Evolutionary conservation across 2,888 invertebrate genomes (phyloP).

Genomic region (Apotomis capreana): DNA sequence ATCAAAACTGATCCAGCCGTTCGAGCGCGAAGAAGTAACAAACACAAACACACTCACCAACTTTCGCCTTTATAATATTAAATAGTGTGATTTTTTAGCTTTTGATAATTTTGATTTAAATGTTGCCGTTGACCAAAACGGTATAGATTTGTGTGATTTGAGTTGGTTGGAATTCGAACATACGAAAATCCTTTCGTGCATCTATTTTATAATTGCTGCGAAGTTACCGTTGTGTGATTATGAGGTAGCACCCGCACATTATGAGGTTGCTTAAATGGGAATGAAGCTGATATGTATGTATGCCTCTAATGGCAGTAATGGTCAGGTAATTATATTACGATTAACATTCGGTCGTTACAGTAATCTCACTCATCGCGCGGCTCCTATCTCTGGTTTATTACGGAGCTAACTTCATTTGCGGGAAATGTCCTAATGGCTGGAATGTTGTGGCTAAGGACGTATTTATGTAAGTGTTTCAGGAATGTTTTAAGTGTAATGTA

Average conservation of each 20-base stretch:
- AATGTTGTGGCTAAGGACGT: not conserved
- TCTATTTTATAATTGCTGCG: too few species aligned
- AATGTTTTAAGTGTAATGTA: not conserved
- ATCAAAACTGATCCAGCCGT: too few species aligned
- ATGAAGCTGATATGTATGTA: not conserved
- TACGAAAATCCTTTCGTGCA: too few species aligned
- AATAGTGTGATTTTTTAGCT: too few species aligned
- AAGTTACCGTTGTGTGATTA: not conserved
- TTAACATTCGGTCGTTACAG: slow-evolving; percentile 32
- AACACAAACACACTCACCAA: too few species aligned
- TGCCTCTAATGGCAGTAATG: slow-evolving; percentile 23
- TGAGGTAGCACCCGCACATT: too few species aligned
- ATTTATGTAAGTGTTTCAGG: not conserved
- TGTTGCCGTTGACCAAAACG: too few species aligned
- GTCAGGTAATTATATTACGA: slow-evolving; percentile 36
- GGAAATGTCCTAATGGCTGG: slow-evolving; percentile 5
- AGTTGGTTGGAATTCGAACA: too few species aligned
- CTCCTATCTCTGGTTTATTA: slow-evolving; percentile 35
- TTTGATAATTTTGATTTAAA: too few species aligned
- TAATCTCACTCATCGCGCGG: slow-evolving; percentile 24
- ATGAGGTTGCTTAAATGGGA: not conserved
- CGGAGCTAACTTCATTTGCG: not conserved
- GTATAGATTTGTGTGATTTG: too few species aligned
- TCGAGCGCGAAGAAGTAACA: too few species aligned
- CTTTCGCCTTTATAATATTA: too few species aligned